Base-by-base conservation (phyloP, 2,888 invertebrate species). In the Dioctria rufipes region DNA sequence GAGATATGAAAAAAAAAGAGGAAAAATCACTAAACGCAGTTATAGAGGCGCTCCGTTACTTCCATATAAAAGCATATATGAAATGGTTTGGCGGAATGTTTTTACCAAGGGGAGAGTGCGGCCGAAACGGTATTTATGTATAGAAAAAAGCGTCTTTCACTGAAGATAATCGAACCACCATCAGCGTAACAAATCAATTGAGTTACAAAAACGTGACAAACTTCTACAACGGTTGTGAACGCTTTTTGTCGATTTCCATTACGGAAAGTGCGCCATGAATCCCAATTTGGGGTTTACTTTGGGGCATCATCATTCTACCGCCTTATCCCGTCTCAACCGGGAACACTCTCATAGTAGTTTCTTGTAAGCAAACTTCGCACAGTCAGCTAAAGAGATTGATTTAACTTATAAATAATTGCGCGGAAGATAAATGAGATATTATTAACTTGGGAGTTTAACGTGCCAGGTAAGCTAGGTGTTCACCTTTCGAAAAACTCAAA, bases 161-260 rank as follows among this genome's bases (percentile, higher is more conserved):
- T 5, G 77, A 46, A 63, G 63, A 77, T 77, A 77, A 77, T 77
- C 63, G 61, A 63, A 49, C 63, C 49, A 77, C 77, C 77, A 67
- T 79, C 67, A 51, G 66, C 43, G 67, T 60, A 58, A 79, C 79
- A 79, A 79, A 79, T 79, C 79, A 79, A 79, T 79, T 79, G 66
- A 58, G 79, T 79, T 79, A 66, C 66, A 58, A 79, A 66, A 79
- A 79, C 79, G 79, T 79, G 79, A 79, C 79, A 79, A 79, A 67
- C 79, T 66, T 46, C 60, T 51, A 13, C 40, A 9, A 25, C 51
- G 54, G 13, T 13, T 6, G 25, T 9, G 43, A 25, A 58, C 37
- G 42, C 67, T 79, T 67, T 63, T 79, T 79, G 66, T 58, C 60
- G 43, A 58, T 60, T 66, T 78, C 77, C 77, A 77, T 77, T 77